Evolutionary conservation across 2,113 vertebrate genomes (phyloP), one percentile per base, ranked within the genome.

Genomic region (Nicator chloris): DNA sequence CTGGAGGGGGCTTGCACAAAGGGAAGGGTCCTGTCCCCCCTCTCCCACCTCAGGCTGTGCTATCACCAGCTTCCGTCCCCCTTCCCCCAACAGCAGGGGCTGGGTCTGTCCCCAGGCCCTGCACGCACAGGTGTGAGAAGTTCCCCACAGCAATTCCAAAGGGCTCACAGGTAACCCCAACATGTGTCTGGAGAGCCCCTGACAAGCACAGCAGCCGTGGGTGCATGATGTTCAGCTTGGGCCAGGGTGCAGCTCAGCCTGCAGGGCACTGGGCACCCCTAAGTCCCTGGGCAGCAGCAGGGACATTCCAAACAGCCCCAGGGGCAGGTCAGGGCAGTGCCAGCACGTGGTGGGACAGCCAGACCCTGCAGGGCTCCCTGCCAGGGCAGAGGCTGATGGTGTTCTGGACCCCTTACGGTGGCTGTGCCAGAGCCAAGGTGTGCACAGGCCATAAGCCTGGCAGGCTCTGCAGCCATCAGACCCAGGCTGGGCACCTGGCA

Each of bases 121-220:
- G 13, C 7, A 28, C 30, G 30, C 22, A 8, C 11, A 61, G 9
- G 8, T 13, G 16, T 2, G 14, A 6, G 2, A 18, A 54, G 45
- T 16, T 24, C 37, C 18, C 15, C 4, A 3, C 2, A 0, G 15
- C 3, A 0, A 47, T 30, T 20, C 24, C 28, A 17, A 20, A 39
- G 13, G 30, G 21, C 33, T 39, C 30, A 40, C 11, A n/a, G 30
- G 13, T 30, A 4, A 24, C 18, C 31, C 47, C 53, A 68, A 31
- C 57, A 31, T 30, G 59, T 5, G 2, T 8, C 54, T 22, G 51
- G 7, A 63, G 28, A 63, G 44, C 8, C 33, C 37, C 30, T 0
- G 2, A 49, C 21, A 49, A 56, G 49, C 18, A 8, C 53, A 78
- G 54, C 54, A 51, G 60, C 69, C 1, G 0, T 7, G 33, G 24